A percentile compares a stretch with the other conserved stretches of the same genome.
These are phyloP conservation scores for Mystacornis crossleyi DNA, from an alignment of 2,113 vertebrate species.

Conservation along the genomic window DNA sequence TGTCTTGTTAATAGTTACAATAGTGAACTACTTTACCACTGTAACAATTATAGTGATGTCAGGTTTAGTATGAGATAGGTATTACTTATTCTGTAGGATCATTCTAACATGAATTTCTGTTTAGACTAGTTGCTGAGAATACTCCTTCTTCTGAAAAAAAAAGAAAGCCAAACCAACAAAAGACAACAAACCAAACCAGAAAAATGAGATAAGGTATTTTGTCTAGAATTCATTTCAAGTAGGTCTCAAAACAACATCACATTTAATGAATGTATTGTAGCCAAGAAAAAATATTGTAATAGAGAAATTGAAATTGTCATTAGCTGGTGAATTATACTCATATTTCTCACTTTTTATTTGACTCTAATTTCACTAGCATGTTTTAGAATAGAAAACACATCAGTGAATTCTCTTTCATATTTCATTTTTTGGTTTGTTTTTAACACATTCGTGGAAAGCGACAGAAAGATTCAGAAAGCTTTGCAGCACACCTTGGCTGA, in stretches of 20 bases:
- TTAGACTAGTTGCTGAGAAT: neutral
- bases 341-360: neutral
- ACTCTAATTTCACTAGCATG: neutral
- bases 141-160: neutral
- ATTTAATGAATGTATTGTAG: neutral
- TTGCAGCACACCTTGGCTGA: neutral
- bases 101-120: neutral
- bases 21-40: neutral
- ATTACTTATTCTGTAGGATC: neutral
- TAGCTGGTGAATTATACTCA: neutral
- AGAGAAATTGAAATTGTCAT: neutral
- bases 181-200: neutral
- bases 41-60: neutral
- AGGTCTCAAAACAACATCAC: neutral
- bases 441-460: neutral
- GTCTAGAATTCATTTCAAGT: neutral
- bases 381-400: neutral
- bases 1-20: neutral
- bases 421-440: neutral
- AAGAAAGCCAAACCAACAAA: too few relatives aligned
- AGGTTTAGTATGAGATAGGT: neutral
- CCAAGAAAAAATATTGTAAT: neutral
- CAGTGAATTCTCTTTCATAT: neutral
- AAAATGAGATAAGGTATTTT: neutral
- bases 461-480: neutral